These are phyloP conservation scores for Lagria hirta DNA, from an alignment of 2,888 invertebrate genomes.

Conservation along the genomic window DNA sequence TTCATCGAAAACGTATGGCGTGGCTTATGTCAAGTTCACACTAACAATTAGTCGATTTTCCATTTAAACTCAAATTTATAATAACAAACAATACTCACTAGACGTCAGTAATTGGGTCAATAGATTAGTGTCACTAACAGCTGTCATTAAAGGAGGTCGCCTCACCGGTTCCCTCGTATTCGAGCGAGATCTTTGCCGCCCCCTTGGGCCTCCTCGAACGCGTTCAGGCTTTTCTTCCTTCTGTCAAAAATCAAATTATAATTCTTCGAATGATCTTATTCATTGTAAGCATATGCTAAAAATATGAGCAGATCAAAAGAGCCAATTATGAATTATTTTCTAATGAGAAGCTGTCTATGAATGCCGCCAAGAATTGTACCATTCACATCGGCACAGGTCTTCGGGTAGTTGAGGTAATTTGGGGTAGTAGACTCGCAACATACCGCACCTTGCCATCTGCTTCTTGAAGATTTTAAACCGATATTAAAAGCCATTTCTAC, in stretches of 20 bases:
- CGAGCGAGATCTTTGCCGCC: slow-evolving; percentile 57
- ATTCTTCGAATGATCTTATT: too few relatives aligned
- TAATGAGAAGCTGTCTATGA: neutral
- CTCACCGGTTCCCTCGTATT: slow-evolving; percentile 57
- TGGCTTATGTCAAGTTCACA: too few relatives aligned
- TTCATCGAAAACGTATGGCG: neutral
- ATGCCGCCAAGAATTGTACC: too few relatives aligned
- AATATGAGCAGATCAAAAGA: slow-evolving; percentile 1
- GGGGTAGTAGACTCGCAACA: too few relatives aligned
- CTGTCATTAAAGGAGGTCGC: slow-evolving; percentile 67
- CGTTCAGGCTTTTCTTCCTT: slow-evolving; percentile 38
- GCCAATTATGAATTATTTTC: slow-evolving; percentile 5
- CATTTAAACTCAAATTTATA: slow-evolving; percentile 1
- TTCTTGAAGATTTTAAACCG: too few relatives aligned
- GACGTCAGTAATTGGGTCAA: slow-evolving; percentile 67
- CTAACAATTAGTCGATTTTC: slow-evolving; percentile 5
- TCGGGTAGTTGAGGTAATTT: too few relatives aligned
- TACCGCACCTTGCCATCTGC: too few relatives aligned
- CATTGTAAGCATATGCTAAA: too few relatives aligned
- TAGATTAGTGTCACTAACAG: slow-evolving; percentile 76
- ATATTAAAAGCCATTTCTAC: too few relatives aligned
- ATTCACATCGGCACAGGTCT: too few relatives aligned
- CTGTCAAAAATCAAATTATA: slow-evolving; percentile 24
- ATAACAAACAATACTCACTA: slow-evolving; percentile 55
- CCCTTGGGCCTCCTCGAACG: slow-evolving; percentile 43